Evolutionary conservation across 2,797 vertebrate genomes (phyloP), one percentile per base, ranked within the genome.

Genomic region (Anomalospiza imberbis): DNA sequence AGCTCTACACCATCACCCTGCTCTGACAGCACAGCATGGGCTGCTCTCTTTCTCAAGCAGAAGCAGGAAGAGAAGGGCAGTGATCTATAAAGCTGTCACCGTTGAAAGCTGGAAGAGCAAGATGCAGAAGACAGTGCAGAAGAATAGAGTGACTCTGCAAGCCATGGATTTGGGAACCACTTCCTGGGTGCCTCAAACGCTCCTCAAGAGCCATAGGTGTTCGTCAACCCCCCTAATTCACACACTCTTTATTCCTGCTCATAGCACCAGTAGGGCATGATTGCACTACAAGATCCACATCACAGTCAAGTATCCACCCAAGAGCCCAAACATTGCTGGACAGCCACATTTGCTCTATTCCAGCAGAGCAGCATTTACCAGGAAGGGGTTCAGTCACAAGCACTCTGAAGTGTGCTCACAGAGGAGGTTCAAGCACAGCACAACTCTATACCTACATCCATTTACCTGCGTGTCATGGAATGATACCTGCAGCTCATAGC

Each of bases 401-500:
- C 31, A 34, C 62, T 70, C 54, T 26, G 50, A 47, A 68, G 34
- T 6, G 4, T 6, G 4, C 26, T 81, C 66, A 20, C 57, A 62
- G 38, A 67, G 42, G n/a, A 79, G 50, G 29, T 38, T 73, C 45
- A 34, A 45, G 29, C 2, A 2, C 47, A 32, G 80, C 58, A 70
- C 48, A 70, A 0, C 31, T 85, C 94, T 71, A 94, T 34, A 13
- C 51, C 73, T 90, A 88, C 10, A 1, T 19, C 50, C 28, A 36
- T 96, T 94, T 97, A 97, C 97, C 97, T 98, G 97, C 0, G 97
- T 97, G 85, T 97, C 97, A 1, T 94, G 95, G 89, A 97, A 96
- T n/a, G 93, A 78, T 54, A 97, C 76, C 57, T 97, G 95, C 36
- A 98, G 96, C 36, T 96, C 95, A 58, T 96, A 97, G 90, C 96